Conservation (phyloP, 2,113 vertebrate genomes). For the Sander vitreus region DNA sequence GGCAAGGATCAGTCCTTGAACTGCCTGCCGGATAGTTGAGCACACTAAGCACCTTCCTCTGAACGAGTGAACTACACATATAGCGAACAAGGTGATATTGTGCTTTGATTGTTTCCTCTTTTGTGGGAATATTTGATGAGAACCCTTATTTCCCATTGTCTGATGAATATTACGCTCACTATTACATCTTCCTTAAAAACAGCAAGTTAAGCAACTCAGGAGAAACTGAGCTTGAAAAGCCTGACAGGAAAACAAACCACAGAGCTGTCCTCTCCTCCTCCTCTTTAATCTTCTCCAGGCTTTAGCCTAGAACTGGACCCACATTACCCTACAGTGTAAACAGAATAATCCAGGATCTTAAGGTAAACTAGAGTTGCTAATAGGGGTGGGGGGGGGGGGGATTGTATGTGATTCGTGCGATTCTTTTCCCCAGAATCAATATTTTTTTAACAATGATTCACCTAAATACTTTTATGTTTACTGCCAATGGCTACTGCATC, state of each 20-base stretch:
- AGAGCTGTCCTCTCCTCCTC: conserved; percentile 7
- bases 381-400: no score
- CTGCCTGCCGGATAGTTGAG: neutral
- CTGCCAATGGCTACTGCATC: no score
- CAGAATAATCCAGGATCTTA: neutral
- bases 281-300: conserved; percentile 19
- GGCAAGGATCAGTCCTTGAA: neutral
- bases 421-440: no score
- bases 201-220: neutral
- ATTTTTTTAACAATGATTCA: no score
- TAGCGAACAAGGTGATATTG: neutral
- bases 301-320: neutral
- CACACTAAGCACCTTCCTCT: neutral
- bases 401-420: no score
- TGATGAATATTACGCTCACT: neutral
- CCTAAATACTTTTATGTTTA: no score
- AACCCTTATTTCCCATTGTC: neutral
- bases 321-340: neutral
- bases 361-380: neutral
- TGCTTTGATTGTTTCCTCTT: neutral
- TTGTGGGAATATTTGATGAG: neutral
- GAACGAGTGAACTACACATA: neutral
- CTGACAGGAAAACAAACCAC: conserved; percentile 10
- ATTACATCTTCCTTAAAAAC: neutral
- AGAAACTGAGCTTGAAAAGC: neutral